These are phyloP conservation scores for Pseudoatta argentina DNA, from an alignment of 1,140 invertebrate genomes.

Conservation along the genomic window DNA sequence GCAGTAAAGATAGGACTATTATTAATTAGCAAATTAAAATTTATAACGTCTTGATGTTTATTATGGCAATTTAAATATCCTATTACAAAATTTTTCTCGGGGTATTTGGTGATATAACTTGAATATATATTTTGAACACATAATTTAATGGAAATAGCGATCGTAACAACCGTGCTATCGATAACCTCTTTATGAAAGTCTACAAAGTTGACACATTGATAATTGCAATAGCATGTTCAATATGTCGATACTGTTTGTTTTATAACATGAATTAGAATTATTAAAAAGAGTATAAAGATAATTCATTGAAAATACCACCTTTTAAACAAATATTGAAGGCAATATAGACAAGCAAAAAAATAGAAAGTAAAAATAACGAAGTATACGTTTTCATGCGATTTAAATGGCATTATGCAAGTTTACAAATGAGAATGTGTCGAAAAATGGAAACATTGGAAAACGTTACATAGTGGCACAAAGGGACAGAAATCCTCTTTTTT, in stretches of 20 bases:
- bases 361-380: neutral
- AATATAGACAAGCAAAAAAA: neutral
- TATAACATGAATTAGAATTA: neutral
- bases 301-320: neutral
- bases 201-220: neutral
- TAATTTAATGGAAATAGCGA: constrained; percentile 31
- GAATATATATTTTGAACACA: neutral
- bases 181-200: constrained; percentile 12
- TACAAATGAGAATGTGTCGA: neutral
- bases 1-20: neutral
- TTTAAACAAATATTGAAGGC: neutral
- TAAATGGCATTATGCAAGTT: constrained; percentile 28
- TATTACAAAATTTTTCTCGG: neutral
- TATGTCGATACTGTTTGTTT: neutral
- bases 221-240: neutral
- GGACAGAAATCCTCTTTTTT: constrained; percentile 16
- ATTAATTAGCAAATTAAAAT: neutral
- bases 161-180: neutral
- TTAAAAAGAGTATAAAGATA: neutral
- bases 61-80: neutral
- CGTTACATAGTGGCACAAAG: neutral
- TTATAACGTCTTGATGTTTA: neutral
- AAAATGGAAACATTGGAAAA: constrained; percentile 20
- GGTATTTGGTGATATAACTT: neutral
- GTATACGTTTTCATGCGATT: neutral